These are phyloP conservation scores for Denticeps clupeoides DNA, from an alignment of 2,797 vertebrate species.

Conservation along the genomic window DNA sequence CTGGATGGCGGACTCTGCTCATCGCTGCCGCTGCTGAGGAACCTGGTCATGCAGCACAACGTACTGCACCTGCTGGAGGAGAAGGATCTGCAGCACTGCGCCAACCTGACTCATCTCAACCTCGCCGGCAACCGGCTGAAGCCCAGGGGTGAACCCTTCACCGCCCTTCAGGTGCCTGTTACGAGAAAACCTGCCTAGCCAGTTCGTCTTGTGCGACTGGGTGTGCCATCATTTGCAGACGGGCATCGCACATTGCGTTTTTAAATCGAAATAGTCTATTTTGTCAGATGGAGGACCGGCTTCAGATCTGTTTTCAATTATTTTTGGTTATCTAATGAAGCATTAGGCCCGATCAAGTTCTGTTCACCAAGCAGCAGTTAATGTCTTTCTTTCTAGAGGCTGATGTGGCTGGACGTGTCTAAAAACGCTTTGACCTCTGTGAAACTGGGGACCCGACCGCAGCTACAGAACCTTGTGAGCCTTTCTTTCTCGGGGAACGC, in stretches of 20 bases:
- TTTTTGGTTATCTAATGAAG: too few relatives aligned
- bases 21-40: constrained; percentile 53
- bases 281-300: too few relatives aligned
- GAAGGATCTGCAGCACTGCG: constrained; percentile 59
- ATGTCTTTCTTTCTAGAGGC: constrained; percentile 50
- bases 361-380: constrained; percentile 8
- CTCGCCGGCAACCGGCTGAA: constrained; percentile 71
- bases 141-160: constrained; percentile 65
- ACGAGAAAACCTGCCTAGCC: too few relatives aligned
- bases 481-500: constrained; percentile 62
- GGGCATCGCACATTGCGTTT: too few relatives aligned
- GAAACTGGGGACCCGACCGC: constrained; percentile 59
- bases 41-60: constrained; percentile 71
- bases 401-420: constrained; percentile 74
- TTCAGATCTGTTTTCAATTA: too few relatives aligned
- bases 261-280: too few relatives aligned
- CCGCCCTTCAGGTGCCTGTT: constrained; percentile 49
- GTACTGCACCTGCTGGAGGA: constrained; percentile 57
- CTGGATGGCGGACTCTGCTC: constrained; percentile 63
- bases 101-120: constrained; percentile 51
- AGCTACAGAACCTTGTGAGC: constrained; percentile 65
- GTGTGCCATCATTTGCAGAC: too few relatives aligned
- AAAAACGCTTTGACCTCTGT: constrained; percentile 68
- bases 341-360: too few relatives aligned
- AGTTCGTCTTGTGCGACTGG: too few relatives aligned